Percentiles rank a stretch among this genome's conserved stretches.
phyloP scores from a whole-genome alignment of 1,140 invertebrate species.

The Octopus sinensis region DNA sequence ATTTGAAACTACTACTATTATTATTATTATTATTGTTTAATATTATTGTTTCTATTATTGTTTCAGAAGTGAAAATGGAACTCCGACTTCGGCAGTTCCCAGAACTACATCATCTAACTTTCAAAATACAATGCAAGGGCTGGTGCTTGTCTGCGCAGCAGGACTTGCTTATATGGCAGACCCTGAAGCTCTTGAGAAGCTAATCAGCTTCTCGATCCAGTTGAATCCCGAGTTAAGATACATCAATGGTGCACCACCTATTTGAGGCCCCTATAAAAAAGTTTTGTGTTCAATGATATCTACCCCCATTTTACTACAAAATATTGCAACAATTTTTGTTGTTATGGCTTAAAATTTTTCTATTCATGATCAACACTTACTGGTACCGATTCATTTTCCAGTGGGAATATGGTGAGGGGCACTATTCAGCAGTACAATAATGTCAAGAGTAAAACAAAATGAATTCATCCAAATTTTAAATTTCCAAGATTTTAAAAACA shows the following conservation, averaged over 20 bases:
- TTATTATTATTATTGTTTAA: constrained; percentile 15
- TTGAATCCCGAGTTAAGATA: constrained; percentile 81
- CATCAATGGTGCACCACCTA: constrained; percentile 77
- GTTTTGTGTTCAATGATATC: no score
- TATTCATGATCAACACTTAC: no score
- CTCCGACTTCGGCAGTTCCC: constrained; percentile 49
- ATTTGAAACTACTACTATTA: neutral
- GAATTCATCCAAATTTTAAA: no score
- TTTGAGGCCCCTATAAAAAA: neutral
- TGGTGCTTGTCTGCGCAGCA: constrained; percentile 76
- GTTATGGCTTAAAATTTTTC: no score
- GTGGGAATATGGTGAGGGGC: no score
- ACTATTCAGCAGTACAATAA: no score
- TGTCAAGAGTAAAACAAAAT: no score
- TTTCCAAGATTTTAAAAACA: no score
- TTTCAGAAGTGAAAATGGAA: neutral
- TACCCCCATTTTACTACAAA: no score
- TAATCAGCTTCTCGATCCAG: constrained; percentile 78
- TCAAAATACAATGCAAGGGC: constrained; percentile 68
- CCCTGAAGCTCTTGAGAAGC: constrained; percentile 70
- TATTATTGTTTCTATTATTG: constrained; percentile 1
- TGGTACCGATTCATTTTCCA: no score
- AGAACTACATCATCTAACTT: constrained; percentile 63
- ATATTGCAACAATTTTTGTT: no score
- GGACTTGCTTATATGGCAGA: constrained; percentile 79